These are phyloP conservation scores for Pteruthius melanotis DNA, from an alignment of 2,113 vertebrate species.

Conservation along the genomic window DNA sequence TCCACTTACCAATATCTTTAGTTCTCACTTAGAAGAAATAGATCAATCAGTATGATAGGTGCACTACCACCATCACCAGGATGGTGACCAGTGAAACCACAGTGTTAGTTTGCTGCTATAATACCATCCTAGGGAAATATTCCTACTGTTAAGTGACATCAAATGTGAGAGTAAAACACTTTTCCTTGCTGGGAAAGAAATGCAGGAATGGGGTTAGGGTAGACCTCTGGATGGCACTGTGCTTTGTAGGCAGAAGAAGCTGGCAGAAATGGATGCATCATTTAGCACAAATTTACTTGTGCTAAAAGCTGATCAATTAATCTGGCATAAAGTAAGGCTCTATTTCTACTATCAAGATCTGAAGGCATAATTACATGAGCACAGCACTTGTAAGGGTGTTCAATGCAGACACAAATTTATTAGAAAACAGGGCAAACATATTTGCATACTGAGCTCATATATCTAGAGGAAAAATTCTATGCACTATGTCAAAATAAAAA, in stretches of 20 bases:
- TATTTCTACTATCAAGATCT: conserved; percentile 10
- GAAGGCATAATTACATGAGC: conserved; percentile 44
- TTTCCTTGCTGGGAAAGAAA: not conserved
- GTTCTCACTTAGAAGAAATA: not conserved
- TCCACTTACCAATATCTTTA: not conserved
- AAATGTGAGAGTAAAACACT: not conserved
- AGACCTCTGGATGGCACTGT: not conserved
- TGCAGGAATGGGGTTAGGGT: accelerated
- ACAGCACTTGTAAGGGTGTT: conserved; percentile 48
- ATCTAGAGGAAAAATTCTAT: not conserved
- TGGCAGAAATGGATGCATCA: not conserved
- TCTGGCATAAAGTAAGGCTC: not conserved
- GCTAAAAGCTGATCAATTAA: conserved; percentile 11
- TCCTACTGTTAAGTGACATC: not conserved
- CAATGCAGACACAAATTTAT: conserved; percentile 47
- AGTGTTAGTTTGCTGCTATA: not conserved
- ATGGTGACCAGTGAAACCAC: not conserved
- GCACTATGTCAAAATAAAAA: conserved; percentile 15
- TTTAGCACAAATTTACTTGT: not conserved
- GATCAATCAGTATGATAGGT: not conserved
- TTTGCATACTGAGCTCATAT: conserved; percentile 24
- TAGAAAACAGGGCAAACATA: conserved; percentile 53
- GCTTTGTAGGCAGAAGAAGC: not conserved
- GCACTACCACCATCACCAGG: no score
- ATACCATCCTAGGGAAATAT: not conserved